Base-by-base conservation (phyloP, 2,888 invertebrate genomes). In the Copidosoma aretas region DNA sequence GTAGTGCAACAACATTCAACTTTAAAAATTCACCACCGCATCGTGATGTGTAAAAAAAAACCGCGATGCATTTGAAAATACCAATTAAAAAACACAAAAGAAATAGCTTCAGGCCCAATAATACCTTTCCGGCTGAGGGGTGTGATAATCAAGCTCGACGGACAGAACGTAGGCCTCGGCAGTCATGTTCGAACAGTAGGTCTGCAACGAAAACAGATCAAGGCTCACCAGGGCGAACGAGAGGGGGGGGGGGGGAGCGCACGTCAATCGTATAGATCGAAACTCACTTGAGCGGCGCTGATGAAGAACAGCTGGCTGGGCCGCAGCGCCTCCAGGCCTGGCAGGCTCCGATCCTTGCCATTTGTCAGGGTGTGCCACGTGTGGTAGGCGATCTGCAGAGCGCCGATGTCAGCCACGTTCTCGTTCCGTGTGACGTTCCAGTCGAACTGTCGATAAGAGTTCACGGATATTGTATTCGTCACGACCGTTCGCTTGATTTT, bases 361-460 rank as follows among this genome's bases (percentile, higher is more conserved):
- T 78, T 80, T 60, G 77, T 79, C 69, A 82, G 72, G 10, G 76
- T 78, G 62, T 82, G 76, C 85, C 85, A 86, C 10, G 86, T 84
- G 68, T 84, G 83, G 74, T 84, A 84, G 41, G 86, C 84, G 62
- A 86, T 83, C 73, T 85, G 84, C 64, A 86, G 77, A 19, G 86
- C 86, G 14, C 85, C 85, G 61, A 86, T 84, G 73, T 87, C 87
- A 1, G 87, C 87, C 73, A 87, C 82, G 73, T 86, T 86, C 74
- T 87, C 87, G 73, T 86, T 86, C 67, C 84, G 78, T 14, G 87
- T 87, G 60, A 85, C 82, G 74, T 86, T 86, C 81, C 86, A 86
- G 73, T 87, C 86, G 73, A 86, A 86, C 86, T 87, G 71, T 73
- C 65, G 32, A 32, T 5, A 71, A 32, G n/a, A n/a, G n/a, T n/a